phyloP scores from a whole-genome alignment of 2,797 vertebrate species.

The Menidia menidia region DNA sequence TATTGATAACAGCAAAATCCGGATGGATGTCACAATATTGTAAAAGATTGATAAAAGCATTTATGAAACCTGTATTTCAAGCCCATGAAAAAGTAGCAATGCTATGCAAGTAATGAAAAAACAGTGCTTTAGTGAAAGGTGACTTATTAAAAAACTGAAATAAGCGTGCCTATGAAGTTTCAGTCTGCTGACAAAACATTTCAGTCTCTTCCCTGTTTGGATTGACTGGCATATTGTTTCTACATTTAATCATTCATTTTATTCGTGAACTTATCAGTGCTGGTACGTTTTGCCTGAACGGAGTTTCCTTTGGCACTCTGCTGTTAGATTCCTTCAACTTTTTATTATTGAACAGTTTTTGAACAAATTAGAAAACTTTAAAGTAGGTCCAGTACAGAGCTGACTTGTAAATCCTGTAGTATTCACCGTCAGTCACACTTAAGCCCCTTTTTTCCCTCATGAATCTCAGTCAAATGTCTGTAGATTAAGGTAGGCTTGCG shows the following conservation, averaged over 20 bases:
- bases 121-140: constrained; percentile 1
- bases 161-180: background rate
- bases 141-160: background rate
- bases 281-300: background rate
- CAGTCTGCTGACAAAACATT: background rate
- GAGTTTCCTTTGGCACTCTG: background rate
- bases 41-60: background rate
- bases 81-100: background rate
- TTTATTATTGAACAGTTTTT: background rate
- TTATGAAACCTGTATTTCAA: background rate
- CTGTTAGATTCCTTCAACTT: constrained; percentile 1
- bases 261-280: background rate
- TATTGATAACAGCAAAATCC: no score
- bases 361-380: constrained; percentile 12
- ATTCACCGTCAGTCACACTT: constrained; percentile 18
- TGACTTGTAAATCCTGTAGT: constrained; percentile 10
- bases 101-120: background rate
- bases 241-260: background rate
- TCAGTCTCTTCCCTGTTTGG: background rate
- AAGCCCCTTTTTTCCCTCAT: background rate
- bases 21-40: no score
- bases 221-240: background rate
- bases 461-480: constrained; percentile 9
- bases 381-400: constrained; percentile 8
- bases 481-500: constrained; percentile 9